Percentiles rank a stretch among this genome's conserved stretches.
Conservation (phyloP, 2,888 invertebrate genomes). For the Oscheius sp. region DNA sequence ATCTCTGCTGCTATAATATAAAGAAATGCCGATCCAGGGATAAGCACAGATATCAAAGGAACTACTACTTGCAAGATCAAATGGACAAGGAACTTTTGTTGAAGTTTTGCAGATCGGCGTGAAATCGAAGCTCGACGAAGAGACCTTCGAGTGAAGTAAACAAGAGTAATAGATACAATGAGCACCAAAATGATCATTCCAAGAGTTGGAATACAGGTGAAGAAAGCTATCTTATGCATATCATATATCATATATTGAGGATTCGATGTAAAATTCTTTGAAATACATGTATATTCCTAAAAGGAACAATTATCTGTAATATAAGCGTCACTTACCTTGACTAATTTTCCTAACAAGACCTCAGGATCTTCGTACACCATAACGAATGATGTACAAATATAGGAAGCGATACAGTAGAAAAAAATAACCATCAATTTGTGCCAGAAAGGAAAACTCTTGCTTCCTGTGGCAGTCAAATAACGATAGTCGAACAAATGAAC, state of each 20-base stretch:
- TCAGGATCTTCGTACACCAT: neutral
- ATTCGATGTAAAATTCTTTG: neutral
- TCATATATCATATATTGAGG: neutral
- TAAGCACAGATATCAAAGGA: neutral
- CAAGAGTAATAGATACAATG: neutral
- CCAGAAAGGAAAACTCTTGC: neutral
- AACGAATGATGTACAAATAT: neutral
- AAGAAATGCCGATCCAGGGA: neutral
- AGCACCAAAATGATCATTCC: neutral
- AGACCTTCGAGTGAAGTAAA: neutral
- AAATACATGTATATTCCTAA: neutral
- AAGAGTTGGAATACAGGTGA: neutral
- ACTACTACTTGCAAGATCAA: neutral
- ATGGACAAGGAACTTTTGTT: neutral
- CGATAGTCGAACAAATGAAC: slow-evolving; percentile 6
- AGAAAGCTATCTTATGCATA: neutral
- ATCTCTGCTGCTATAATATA: neutral
- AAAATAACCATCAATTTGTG: neutral
- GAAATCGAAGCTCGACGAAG: neutral
- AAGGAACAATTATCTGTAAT: too few species aligned
- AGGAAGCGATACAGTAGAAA: slow-evolving; percentile 1
- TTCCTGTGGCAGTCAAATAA: neutral
- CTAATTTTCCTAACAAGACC: neutral
- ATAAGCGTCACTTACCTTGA: neutral
- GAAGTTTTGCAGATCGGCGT: neutral